Percentiles rank a stretch among this genome's conserved stretches.
phyloP scores from a whole-genome alignment of 2,888 invertebrate genomes.

The Pyrrhia umbra region DNA sequence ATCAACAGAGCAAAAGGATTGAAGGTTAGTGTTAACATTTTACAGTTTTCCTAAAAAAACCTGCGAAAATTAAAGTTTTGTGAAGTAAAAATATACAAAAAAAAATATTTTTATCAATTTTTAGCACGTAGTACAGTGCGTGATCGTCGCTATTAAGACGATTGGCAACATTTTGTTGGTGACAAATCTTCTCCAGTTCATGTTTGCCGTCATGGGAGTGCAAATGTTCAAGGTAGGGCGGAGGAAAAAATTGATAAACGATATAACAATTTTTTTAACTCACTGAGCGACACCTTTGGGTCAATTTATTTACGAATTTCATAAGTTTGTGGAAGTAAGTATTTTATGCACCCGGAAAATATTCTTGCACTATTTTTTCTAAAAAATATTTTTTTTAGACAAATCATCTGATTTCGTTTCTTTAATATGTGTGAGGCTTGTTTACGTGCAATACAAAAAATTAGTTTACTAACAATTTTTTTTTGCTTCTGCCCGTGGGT shows the following conservation, averaged over 20 bases:
- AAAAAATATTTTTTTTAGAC: conserved; percentile 29
- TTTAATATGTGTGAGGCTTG: conserved; percentile 79
- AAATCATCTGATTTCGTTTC: conserved; percentile 80
- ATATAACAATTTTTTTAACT: conserved; percentile 53
- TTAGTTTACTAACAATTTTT: conserved; percentile 77
- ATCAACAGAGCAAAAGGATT: conserved; percentile 99
- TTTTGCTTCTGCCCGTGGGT: conserved; percentile 81
- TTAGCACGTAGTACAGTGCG: conserved; percentile 99
- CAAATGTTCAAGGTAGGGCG: conserved; percentile 99
- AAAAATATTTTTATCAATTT: conserved; percentile 71
- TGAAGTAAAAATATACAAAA: conserved; percentile 22
- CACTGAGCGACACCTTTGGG: conserved; percentile 86
- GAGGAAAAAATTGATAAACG: conserved; percentile 52
- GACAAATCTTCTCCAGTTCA: conserved; percentile 99
- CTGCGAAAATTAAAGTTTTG: not conserved
- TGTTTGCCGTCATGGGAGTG: conserved; percentile 99
- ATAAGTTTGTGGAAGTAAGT: conserved; percentile 75
- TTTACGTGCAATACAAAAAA: conserved; percentile 67
- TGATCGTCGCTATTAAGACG: conserved; percentile 99
- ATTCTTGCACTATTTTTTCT: conserved; percentile 54
- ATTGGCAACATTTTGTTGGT: conserved; percentile 99
- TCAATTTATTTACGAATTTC: conserved; percentile 68
- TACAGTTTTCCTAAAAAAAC: not conserved
- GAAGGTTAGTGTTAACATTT: conserved; percentile 93
- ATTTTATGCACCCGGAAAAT: conserved; percentile 62